Conservation (phyloP, 2,888 invertebrate species). For the Biston betularia region DNA sequence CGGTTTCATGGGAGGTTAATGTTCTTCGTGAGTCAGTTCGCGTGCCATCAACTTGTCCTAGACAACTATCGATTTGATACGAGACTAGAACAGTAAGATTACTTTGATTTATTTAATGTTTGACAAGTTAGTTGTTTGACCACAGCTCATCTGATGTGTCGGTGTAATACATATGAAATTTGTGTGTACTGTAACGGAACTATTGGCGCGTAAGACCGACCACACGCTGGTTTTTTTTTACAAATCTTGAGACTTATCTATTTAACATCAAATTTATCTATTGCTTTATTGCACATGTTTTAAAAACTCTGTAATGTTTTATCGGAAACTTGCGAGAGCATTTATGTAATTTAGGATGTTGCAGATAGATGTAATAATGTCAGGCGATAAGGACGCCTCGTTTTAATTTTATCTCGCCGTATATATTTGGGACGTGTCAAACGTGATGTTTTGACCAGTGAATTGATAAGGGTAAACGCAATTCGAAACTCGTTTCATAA, state of each 20-base stretch:
- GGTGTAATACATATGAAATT: too few species aligned
- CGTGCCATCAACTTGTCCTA: constrained; percentile 20
- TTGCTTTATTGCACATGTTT: constrained; percentile 12
- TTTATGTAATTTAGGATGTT: constrained; percentile 37
- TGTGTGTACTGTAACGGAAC: too few species aligned
- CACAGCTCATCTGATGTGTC: too few species aligned
- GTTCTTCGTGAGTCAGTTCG: constrained; percentile 26
- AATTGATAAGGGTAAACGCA: constrained; percentile 5
- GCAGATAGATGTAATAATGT: constrained; percentile 31
- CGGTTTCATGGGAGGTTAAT: constrained; percentile 28
- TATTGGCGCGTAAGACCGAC: too few species aligned
- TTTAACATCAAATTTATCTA: constrained; percentile 3
- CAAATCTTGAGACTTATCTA: constrained; percentile 1
- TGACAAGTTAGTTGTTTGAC: too few species aligned
- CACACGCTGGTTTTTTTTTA: background rate
- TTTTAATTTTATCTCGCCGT: constrained; percentile 32
- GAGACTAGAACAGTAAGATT: constrained; percentile 4
- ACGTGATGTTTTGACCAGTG: constrained; percentile 32
- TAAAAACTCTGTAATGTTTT: background rate
- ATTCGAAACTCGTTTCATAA: background rate
- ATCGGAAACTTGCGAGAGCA: background rate
- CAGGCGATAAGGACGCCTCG: constrained; percentile 23
- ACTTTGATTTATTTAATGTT: too few species aligned
- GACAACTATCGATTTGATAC: constrained; percentile 22
- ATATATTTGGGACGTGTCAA: constrained; percentile 40